Base-by-base conservation (phyloP, 1,140 invertebrate genomes). In the Penaeus vannamei region DNA sequence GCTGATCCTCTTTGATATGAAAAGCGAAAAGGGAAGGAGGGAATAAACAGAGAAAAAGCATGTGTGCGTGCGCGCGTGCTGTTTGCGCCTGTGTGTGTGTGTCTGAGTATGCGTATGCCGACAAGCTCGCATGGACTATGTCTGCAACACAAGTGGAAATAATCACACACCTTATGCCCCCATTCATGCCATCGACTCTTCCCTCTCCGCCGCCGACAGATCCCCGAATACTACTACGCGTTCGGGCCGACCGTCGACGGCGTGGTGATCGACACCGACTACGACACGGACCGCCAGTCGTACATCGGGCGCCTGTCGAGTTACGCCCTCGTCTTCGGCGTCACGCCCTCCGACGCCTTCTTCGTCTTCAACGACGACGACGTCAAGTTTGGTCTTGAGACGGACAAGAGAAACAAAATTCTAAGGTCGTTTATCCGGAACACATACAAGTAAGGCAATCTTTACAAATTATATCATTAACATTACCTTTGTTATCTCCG, bases 321-420 rank as follows among this genome's bases (percentile, higher is more conserved):
- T 92, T 98, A 98, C 93, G 97, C 98, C 93, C 93, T 99, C n/a
- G 95, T 99, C 94, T 95, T 98, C 85, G 98, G 98, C 5, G 97
- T 99, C 14, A 94, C 93, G n/a, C 93, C 91, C 23, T 91, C 88
- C 66, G 95, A 95, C 90, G 94, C 94, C 2, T 93, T 94, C 93
- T 97, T 97, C 93, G 95, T 97, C 60, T 96, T 99, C 92, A 97
- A 96, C 90, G 96, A 97, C 0, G 96, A 97, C 82, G 98, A 99
- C 92, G 95, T 98, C 23, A 96, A 97, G 92, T 92, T 94, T 60
- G 95, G 95, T 2, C 93, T 95, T 20, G 93, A 93, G 26, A 92
- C 93, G 46, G 92, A 93, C 42, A 91, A 94, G 76, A 93, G 95
- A 72, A 93, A 93, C 53, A 92, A 93, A 82, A 93, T 94, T 19